Percentiles rank a stretch among this genome's conserved stretches.
Evolutionary conservation across 2,113 vertebrate species (phyloP).

Genomic region (Copsychus sechellarum): DNA sequence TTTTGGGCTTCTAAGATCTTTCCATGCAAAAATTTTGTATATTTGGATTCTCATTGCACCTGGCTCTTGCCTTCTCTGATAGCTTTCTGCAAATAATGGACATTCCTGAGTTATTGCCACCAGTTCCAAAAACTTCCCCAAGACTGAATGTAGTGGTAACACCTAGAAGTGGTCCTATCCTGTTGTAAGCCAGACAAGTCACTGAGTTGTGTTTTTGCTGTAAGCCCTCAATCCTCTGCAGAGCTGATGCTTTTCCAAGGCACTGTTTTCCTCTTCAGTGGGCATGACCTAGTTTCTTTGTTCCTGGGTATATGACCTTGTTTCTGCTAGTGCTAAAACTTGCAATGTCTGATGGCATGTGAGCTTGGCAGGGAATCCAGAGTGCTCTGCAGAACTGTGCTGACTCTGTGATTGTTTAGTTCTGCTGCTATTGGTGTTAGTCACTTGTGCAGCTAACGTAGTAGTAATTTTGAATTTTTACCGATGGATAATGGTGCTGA

Average conservation of each 20-base stretch:
- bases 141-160: background rate
- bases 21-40: background rate
- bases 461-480: background rate
- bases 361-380: background rate
- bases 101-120: background rate
- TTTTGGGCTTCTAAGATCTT: background rate
- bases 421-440: background rate
- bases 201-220: background rate
- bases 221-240: background rate
- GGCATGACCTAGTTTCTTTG: conserved; percentile 12
- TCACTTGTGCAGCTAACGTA: background rate
- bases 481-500: background rate
- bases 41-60: background rate
- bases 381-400: background rate
- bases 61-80: background rate
- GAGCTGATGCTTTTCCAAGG: background rate
- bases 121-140: background rate
- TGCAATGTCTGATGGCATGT: background rate
- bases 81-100: background rate
- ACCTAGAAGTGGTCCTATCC: background rate
- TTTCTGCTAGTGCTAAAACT: background rate
- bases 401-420: background rate
- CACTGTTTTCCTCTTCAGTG: background rate
- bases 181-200: background rate
- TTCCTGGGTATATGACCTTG: conserved; percentile 3